These are phyloP conservation scores for Trinectes maculatus DNA, from an alignment of 2,113 vertebrate species.

Conservation along the genomic window DNA sequence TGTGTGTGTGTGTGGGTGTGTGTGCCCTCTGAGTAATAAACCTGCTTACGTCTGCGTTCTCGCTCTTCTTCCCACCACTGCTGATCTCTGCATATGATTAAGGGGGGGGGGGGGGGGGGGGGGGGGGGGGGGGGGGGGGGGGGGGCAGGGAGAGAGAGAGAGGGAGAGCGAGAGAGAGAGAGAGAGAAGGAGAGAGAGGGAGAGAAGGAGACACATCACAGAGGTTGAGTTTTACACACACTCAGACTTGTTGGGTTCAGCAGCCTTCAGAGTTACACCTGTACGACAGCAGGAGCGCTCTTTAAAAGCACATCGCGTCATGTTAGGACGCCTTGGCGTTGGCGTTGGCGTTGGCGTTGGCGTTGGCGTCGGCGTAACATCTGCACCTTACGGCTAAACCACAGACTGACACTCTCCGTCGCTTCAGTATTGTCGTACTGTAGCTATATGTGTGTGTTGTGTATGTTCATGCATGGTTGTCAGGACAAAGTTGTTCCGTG, in stretches of 20 bases:
- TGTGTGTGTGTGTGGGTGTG: not conserved
- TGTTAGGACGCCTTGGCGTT: not conserved
- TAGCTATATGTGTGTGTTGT: not conserved
- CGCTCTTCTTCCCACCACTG: not conserved
- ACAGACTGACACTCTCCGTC: no score
- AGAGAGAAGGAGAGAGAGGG: slow-evolving; percentile 13
- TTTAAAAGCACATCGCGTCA: slow-evolving; percentile 7
- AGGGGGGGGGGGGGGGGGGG: slow-evolving; percentile 6
- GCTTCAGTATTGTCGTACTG: no score
- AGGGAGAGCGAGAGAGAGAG: not conserved
- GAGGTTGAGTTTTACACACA: slow-evolving; percentile 19
- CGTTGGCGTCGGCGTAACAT: no score
- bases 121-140: not conserved
- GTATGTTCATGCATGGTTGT: no score
- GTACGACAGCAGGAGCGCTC: not conserved
- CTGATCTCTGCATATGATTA: slow-evolving; percentile 41
- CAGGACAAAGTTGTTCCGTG: slow-evolving; percentile 27
- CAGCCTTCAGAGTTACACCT: not conserved
- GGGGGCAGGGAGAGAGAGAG: slow-evolving; percentile 11
- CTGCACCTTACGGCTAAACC: no score
- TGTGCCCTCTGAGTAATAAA: slow-evolving; percentile 21
- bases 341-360: no score
- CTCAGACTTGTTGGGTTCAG: not conserved
- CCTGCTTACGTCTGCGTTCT: slow-evolving; percentile 40
- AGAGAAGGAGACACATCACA: slow-evolving; percentile 6